A percentile compares a stretch with the other conserved stretches of the same genome.
Evolutionary conservation across 2,797 vertebrate genomes (phyloP).

Genomic region (Lagocephalus sceleratus): DNA sequence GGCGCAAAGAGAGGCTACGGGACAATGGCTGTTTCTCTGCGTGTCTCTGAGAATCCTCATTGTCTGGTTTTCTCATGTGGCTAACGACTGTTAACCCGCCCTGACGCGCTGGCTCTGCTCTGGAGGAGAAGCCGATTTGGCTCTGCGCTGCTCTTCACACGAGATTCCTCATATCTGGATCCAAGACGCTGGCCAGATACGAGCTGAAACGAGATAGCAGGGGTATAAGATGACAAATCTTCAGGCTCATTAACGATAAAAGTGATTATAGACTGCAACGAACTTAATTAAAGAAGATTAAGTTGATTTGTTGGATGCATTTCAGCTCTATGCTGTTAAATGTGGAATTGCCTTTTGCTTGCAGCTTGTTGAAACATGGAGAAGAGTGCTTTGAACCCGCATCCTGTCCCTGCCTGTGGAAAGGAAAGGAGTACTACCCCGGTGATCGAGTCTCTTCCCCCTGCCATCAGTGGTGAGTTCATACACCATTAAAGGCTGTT

Average conservation of each 20-base stretch:
- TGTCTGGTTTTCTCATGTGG: constrained; percentile 70
- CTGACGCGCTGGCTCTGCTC: constrained; percentile 2
- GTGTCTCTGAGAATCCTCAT: constrained; percentile 71
- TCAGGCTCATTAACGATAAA: neutral
- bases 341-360: neutral
- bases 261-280: too few species aligned
- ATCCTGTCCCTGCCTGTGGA: constrained; percentile 93
- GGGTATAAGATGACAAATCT: constrained; percentile 1
- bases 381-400: constrained; percentile 85
- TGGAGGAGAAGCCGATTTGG: constrained; percentile 37
- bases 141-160: constrained; percentile 41
- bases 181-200: constrained; percentile 16
- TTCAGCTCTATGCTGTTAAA: too few species aligned
- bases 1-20: constrained; percentile 48
- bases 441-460: constrained; percentile 88
- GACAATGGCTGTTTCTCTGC: constrained; percentile 69
- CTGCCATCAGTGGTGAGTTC: constrained; percentile 89
- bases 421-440: constrained; percentile 94
- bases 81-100: constrained; percentile 29
- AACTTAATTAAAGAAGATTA: too few species aligned
- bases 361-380: constrained; percentile 89
- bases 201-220: constrained; percentile 26
- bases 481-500: neutral
- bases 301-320: too few species aligned
- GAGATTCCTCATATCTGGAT: constrained; percentile 13